Evolutionary conservation across 35 echinoderm and acorn worm species (phyloP), one percentile per base, ranked within the genome.

Genomic region (Anneissia japonica): DNA sequence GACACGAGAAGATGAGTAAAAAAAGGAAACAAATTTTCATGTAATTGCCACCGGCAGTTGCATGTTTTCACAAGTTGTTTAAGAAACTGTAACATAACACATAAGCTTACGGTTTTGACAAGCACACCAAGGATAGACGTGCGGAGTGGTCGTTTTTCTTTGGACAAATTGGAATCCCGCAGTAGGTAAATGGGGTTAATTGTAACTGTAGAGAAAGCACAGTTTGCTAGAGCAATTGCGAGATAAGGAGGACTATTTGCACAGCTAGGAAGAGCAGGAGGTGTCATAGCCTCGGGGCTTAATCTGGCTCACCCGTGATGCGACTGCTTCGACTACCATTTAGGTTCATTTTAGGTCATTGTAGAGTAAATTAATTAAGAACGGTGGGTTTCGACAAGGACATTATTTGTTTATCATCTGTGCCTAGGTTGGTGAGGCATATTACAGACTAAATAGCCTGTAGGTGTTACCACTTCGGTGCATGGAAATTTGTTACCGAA

Each of bases 161-260:
- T 64, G 51, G 51, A 64, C 51, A 64, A 64, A 64, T 64, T 64
- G 51, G 51, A 64, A 23, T 64, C 51, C 51, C 51, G 51, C 51
- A 64, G 51, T 64, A 64, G 51, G 51, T 64, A 64, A 64, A 64
- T 64, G 51, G 51, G 51, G 51, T 64, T 64, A 64, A 64, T 64
- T 64, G 51, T 64, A 64, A 64, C 51, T 64, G 51, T 64, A 64
- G 6, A 64, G 51, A 64, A 64, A 64, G 51, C 51, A 23, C 51
- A 64, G 51, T 64, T 64, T 64, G 7, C 21, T 3, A 16, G 51
- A 64, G 51, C 51, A 64, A 64, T 64, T 64, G 51, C 51, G 51
- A 64, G 51, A 64, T 64, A 64, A 64, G 51, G 51, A 64, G n/a
- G 51, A 64, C 51, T 64, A 64, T 64, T 64, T 64, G 51, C 51